Conservation (phyloP, 2,797 vertebrate genomes). For the Trichosurus vulpecula region DNA sequence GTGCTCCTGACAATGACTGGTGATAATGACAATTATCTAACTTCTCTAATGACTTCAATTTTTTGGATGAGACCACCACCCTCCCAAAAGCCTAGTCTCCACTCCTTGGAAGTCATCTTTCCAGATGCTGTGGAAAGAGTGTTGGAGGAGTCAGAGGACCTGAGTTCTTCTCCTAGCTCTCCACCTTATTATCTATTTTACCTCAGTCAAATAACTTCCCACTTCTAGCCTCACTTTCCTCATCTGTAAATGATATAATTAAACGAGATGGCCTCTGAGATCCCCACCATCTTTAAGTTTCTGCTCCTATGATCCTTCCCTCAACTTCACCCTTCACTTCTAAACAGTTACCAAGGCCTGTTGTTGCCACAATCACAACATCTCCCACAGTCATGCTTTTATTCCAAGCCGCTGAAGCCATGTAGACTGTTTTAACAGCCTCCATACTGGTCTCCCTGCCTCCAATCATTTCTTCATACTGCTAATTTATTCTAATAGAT, state of each 20-base stretch:
- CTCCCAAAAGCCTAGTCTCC: not conserved
- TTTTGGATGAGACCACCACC: not conserved
- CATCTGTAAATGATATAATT: not conserved
- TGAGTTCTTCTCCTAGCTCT: not conserved
- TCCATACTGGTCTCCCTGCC: not conserved
- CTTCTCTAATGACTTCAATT: not conserved
- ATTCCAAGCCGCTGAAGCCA: not conserved
- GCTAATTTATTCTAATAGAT: not conserved
- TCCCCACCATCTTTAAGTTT: not conserved
- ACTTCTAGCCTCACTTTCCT: not conserved
- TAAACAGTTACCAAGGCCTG: not conserved
- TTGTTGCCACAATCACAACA: not conserved
- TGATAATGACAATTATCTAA: constrained; percentile 3
- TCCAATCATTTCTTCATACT: not conserved
- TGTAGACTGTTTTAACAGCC: not conserved
- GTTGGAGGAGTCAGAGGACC: not conserved
- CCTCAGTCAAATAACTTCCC: not conserved
- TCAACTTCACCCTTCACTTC: not conserved
- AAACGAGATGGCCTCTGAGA: not conserved
- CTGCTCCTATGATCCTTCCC: not conserved
- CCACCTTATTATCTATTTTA: not conserved
- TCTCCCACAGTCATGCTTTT: not conserved
- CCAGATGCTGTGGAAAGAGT: not conserved
- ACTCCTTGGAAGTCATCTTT: not conserved
- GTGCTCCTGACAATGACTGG: not conserved